phyloP scores from a whole-genome alignment of 2,797 vertebrate genomes.

The Lagodon rhomboides region DNA sequence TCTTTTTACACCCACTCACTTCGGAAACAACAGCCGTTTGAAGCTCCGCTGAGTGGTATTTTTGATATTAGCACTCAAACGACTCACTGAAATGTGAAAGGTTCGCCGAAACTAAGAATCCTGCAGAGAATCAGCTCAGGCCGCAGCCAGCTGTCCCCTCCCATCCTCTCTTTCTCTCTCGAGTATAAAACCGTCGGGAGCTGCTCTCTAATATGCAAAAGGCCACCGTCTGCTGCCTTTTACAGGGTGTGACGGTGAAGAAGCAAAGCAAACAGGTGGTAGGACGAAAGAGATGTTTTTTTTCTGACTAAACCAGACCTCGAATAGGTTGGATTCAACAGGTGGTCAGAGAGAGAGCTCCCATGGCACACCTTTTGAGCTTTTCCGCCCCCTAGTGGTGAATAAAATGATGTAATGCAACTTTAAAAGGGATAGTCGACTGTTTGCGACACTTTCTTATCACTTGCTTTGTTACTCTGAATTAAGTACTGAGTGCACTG shows the following conservation, averaged over 20 bases:
- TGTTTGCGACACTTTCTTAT: no score
- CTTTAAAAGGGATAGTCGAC: neutral
- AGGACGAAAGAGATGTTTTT: neutral
- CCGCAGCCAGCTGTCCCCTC: neutral
- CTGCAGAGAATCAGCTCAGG: neutral
- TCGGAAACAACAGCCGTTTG: neutral
- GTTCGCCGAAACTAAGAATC: conserved; percentile 1
- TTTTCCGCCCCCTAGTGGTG: neutral
- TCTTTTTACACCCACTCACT: neutral
- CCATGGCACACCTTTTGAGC: neutral
- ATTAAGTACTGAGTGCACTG: no score
- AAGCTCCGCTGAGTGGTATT: neutral
- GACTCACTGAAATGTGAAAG: neutral
- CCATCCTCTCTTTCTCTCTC: neutral
- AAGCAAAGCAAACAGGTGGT: neutral
- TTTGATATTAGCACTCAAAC: neutral
- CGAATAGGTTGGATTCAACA: neutral
- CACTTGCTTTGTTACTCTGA: no score
- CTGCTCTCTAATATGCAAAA: neutral
- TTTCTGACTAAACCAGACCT: neutral
- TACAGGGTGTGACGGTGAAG: neutral
- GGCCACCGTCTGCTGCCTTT: neutral
- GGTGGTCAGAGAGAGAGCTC: neutral
- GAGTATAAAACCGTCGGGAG: neutral
- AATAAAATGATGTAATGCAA: neutral